Conservation (phyloP, 2,797 vertebrate genomes). For the Brachyalestes nurse region DNA sequence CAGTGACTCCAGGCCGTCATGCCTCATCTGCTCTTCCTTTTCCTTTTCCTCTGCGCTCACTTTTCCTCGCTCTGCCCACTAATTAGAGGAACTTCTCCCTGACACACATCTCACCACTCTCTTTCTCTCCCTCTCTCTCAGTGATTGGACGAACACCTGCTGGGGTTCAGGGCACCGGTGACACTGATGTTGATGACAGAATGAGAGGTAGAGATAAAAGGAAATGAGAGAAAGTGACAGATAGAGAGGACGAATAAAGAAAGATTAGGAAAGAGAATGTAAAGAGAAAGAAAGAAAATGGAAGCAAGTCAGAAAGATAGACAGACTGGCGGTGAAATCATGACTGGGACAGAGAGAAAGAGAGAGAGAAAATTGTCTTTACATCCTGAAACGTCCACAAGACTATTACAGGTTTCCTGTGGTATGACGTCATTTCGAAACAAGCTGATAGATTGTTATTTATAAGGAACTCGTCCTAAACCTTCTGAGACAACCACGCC, state of each 20-base stretch:
- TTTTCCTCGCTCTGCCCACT: slow-evolving; percentile 12
- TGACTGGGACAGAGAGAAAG: no score
- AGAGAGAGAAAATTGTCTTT: neutral
- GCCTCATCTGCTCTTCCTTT: slow-evolving; percentile 51
- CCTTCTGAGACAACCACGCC: neutral
- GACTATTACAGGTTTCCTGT: neutral
- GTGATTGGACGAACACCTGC: slow-evolving; percentile 26
- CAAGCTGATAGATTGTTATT: neutral
- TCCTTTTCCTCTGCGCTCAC: slow-evolving; percentile 42
- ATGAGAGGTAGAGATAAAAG: neutral
- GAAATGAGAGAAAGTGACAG: neutral
- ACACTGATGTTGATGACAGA: slow-evolving; percentile 13
- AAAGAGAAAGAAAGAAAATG: no score
- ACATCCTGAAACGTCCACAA: neutral
- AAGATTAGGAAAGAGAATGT: neutral
- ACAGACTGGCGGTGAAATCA: neutral
- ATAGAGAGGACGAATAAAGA: neutral
- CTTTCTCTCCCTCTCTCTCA: neutral
- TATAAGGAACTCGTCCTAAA: neutral
- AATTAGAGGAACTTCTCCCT: slow-evolving; percentile 61
- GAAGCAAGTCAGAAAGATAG: neutral
- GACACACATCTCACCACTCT: slow-evolving; percentile 39
- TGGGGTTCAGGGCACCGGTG: neutral
- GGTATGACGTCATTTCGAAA: neutral
- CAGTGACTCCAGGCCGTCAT: slow-evolving; percentile 63